Evolutionary conservation across 1,140 invertebrate genomes (phyloP), one percentile per base, ranked within the genome.

Genomic region (Oscheius sp.): DNA sequence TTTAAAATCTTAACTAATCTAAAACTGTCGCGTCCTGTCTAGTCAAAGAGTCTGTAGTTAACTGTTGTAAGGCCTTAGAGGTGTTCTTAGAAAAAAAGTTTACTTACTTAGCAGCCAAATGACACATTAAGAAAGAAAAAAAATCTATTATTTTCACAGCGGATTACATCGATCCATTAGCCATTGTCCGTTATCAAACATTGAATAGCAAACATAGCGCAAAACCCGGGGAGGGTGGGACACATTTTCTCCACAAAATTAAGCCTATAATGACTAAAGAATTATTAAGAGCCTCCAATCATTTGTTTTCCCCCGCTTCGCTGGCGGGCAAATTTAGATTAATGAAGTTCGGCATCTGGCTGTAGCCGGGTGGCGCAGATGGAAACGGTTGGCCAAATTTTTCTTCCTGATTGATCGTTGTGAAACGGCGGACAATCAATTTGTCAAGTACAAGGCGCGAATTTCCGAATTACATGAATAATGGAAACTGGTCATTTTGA

Each of bases 181-280:
- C 49, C 23, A 55, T 55, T 55, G 49, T 55, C 49, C 49, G 7
- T 23, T 55, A 55, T 55, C 49, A 55, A 55, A 55, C 49, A 55
- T 55, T 55, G 49, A 55, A 55, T 23, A 55, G 49, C 49, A 55
- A 55, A 55, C 49, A 55, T 23, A 13, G 49, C 7, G 28, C 15
- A 4, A 7, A 4, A 7, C 49, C 49, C n/a, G n/a, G n/a, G n/a
- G n/a, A n/a, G 49, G 23, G 7, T 55, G 49, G 15, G 23, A 55
- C 49, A 13, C 49, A 55, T 15, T n/a, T n/a, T n/a, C 49, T n/a
- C 38, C 38, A 55, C 7, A 26, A 13, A 55, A 20, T 55, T 26
- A 55, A 7, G 23, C 28, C 28, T 23, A 7, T 7, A 15, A 20
- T 23, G 28, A 23, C 49, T 7, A 55, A 55, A 23, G 28, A 55